These are phyloP conservation scores for Pseudochirops cupreus DNA, from an alignment of 2,797 vertebrate species.

Conservation along the genomic window DNA sequence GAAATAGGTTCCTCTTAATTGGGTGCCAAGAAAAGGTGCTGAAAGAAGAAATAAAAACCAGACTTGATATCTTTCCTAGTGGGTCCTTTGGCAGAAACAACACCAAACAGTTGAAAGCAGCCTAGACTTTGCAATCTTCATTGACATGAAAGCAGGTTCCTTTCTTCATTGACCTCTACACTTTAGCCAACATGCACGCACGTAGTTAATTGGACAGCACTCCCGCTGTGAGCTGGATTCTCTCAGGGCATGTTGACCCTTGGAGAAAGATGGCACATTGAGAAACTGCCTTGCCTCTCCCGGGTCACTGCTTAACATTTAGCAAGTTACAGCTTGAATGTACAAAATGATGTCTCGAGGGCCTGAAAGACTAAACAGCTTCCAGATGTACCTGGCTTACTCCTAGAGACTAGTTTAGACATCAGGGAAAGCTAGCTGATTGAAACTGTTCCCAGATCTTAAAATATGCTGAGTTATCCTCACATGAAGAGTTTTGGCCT, in stretches of 20 bases:
- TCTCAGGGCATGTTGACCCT: slow-evolving; percentile 5
- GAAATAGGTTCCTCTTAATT: not conserved
- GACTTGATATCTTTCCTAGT: not conserved
- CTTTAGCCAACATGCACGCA: not conserved
- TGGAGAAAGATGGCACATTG: not conserved
- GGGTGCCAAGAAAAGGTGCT: slow-evolving; percentile 7
- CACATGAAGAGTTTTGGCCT: not conserved
- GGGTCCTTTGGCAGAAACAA: slow-evolving; percentile 9
- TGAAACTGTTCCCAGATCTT: not conserved
- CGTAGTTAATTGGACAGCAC: not conserved
- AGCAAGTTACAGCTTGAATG: not conserved
- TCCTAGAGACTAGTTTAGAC: not conserved
- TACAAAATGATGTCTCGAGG: not conserved
- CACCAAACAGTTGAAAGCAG: not conserved
- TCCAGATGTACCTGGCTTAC: not conserved
- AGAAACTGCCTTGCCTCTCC: not conserved
- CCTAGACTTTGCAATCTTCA: not conserved
- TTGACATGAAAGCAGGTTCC: not conserved
- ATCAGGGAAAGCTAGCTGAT: not conserved
- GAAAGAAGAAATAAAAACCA: not conserved
- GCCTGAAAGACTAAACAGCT: not conserved
- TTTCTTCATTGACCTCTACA: not conserved
- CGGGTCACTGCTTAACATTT: not conserved
- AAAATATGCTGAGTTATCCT: not conserved
- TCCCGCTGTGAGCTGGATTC: not conserved